Conservation (phyloP, 2,888 invertebrate genomes). For the Chalcis sispes region DNA sequence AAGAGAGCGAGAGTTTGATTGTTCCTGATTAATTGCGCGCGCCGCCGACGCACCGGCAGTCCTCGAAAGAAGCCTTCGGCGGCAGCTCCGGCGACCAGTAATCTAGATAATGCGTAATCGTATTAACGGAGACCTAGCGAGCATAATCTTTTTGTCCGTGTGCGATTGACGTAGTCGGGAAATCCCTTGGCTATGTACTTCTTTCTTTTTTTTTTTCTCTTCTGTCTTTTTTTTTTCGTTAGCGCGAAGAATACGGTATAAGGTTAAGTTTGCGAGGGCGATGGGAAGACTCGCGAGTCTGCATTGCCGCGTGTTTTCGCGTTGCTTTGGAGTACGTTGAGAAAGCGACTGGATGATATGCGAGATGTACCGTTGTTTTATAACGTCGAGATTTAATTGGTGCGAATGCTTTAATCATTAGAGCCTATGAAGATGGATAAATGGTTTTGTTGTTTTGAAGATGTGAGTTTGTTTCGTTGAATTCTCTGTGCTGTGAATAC, state of each 20-base stretch:
- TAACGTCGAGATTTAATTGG: background rate
- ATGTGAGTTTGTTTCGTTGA: too few relatives aligned
- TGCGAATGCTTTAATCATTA: background rate
- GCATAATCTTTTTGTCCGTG: conserved; percentile 60
- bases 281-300: background rate
- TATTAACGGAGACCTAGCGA: conserved; percentile 66
- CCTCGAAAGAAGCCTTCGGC: conserved; percentile 64
- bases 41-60: conserved; percentile 59
- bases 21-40: conserved; percentile 75
- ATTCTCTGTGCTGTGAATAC: too few relatives aligned
- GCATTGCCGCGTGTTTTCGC: background rate
- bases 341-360: background rate
- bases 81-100: conserved; percentile 67
- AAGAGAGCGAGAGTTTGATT: conserved; percentile 72
- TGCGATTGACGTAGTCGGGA: conserved; percentile 5
- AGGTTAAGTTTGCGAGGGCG: too few relatives aligned
- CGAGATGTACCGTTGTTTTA: conserved; percentile 2
- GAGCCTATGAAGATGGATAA: too few relatives aligned
- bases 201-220: conserved; percentile 14
- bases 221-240: background rate
- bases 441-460: too few relatives aligned
- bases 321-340: background rate
- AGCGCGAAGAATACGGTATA: background rate
- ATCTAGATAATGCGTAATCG: conserved; percentile 74
- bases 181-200: conserved; percentile 15